Evolutionary conservation across 2,113 vertebrate genomes (phyloP).

Genomic region (Prunella fulvescens): DNA sequence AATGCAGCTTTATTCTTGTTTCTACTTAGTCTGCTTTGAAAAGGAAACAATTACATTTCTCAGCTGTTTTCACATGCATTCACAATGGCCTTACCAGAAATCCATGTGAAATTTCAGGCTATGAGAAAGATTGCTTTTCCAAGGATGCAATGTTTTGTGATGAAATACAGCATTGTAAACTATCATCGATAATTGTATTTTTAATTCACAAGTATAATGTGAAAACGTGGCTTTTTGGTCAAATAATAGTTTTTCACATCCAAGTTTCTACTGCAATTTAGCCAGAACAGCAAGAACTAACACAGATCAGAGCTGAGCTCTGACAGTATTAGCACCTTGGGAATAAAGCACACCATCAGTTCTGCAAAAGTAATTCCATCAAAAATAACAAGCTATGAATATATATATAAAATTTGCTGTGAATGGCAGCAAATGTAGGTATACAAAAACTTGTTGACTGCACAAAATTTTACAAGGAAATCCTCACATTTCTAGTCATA

Average conservation of each 20-base stretch:
- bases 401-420: background rate
- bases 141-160: background rate
- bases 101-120: background rate
- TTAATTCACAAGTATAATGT: background rate
- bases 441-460: background rate
- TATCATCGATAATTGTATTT: background rate
- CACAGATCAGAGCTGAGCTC: background rate
- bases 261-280: background rate
- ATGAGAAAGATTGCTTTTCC: background rate
- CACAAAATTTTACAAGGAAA: background rate
- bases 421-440: background rate
- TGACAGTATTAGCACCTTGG: background rate
- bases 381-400: background rate
- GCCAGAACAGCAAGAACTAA: background rate
- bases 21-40: background rate
- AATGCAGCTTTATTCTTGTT: background rate
- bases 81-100: too few relatives aligned
- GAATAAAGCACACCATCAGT: background rate
- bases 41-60: background rate
- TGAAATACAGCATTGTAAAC: background rate
- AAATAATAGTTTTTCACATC: background rate
- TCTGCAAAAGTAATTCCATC: background rate
- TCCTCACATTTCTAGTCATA: background rate
- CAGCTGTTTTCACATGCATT: background rate
- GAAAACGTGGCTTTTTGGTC: background rate